A percentile compares a stretch with the other conserved stretches of the same genome.
Conservation (phyloP, 2,888 invertebrate species). For the Sinodicranocentrus sp. region DNA sequence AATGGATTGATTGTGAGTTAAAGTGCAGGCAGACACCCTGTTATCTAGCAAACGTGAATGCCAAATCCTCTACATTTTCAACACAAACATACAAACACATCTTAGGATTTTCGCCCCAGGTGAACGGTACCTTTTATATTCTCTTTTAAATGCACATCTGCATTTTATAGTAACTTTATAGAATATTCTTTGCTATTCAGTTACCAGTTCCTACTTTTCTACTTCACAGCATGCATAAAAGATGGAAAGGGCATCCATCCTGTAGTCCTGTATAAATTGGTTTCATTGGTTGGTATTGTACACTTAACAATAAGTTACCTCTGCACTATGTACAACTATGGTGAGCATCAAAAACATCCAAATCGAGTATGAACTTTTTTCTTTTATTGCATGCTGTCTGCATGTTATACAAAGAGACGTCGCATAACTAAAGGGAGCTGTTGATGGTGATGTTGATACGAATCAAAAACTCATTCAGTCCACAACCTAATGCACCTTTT, state of each 20-base stretch:
- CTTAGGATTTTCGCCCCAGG: constrained; percentile 29
- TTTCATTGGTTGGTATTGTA: neutral
- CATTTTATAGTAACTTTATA: neutral
- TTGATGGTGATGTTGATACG: too few relatives aligned
- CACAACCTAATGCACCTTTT: too few relatives aligned
- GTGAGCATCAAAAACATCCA: neutral
- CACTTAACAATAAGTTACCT: neutral
- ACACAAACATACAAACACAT: neutral
- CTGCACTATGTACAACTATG: too few relatives aligned
- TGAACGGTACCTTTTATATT: constrained; percentile 25
- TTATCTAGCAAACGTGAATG: too few relatives aligned
- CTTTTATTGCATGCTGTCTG: neutral
- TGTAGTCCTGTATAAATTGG: neutral
- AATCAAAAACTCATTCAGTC: too few relatives aligned
- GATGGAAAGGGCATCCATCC: neutral
- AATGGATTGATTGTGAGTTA: neutral
- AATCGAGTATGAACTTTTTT: neutral
- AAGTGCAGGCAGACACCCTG: too few relatives aligned
- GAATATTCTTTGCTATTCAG: neutral
- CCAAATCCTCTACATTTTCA: neutral
- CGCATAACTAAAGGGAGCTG: neutral
- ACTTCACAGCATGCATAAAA: too few relatives aligned
- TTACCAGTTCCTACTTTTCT: too few relatives aligned
- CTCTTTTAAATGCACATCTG: constrained; percentile 28
- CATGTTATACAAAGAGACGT: too few relatives aligned